phyloP scores from a whole-genome alignment of 2,888 invertebrate genomes.

The Pomacea canaliculata region DNA sequence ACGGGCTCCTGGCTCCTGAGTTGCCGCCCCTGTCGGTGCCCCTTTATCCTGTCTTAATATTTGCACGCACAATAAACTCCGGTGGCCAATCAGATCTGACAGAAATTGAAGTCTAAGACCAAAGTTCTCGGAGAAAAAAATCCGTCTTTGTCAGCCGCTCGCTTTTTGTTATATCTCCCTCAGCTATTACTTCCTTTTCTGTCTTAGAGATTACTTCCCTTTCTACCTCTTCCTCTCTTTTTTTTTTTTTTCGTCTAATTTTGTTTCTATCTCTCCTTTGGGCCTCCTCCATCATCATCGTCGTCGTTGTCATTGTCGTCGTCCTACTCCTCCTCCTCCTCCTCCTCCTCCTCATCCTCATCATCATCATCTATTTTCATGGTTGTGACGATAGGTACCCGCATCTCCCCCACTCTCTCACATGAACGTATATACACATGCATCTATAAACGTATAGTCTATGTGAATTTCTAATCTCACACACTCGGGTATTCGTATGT shows the following conservation, averaged over 20 bases:
- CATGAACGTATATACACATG: too few relatives aligned
- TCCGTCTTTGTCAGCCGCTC: not conserved
- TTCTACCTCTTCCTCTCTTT: not conserved
- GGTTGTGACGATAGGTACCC: too few relatives aligned
- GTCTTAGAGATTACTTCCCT: not conserved
- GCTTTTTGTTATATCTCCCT: not conserved
- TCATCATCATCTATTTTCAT: too few relatives aligned
- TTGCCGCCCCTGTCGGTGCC: not conserved
- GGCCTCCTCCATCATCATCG: too few relatives aligned
- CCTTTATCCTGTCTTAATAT: conserved; percentile 18
- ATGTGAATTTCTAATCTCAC: too few relatives aligned
- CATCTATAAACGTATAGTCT: too few relatives aligned
- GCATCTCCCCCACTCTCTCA: too few relatives aligned
- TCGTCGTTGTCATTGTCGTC: too few relatives aligned
- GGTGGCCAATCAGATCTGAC: conserved; percentile 23
- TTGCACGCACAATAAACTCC: conserved; percentile 24
- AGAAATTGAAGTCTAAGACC: conserved; percentile 13
- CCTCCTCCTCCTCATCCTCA: too few relatives aligned
- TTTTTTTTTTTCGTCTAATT: not conserved
- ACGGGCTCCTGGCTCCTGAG: not conserved
- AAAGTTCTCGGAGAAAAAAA: not conserved
- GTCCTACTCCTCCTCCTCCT: too few relatives aligned
- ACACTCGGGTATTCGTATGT: too few relatives aligned
- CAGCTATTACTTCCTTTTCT: not conserved
- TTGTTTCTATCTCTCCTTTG: too few relatives aligned